Evolutionary conservation across 2,888 invertebrate genomes (phyloP).

Genomic region (Tipula helvola): DNA sequence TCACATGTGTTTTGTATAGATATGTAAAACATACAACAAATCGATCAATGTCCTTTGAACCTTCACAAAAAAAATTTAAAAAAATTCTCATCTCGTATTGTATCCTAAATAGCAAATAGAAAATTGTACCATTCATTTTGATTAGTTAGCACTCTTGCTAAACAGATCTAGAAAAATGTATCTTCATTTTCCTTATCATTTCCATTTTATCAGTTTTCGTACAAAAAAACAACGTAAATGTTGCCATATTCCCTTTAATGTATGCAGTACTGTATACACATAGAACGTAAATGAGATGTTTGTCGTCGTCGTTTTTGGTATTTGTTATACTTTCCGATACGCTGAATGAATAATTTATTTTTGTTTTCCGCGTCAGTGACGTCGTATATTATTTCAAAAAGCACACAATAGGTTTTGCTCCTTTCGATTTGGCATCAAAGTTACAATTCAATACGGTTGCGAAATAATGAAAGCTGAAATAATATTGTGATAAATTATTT

Average conservation of each 20-base stretch:
- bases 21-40: not conserved
- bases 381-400: not conserved
- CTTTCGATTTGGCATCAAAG: not conserved
- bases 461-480: not conserved
- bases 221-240: not conserved
- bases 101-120: not conserved
- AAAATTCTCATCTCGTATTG: not conserved
- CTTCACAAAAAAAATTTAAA: not conserved
- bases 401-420: not conserved
- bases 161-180: not conserved
- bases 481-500: not conserved
- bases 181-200: not conserved
- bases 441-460: not conserved
- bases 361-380: not conserved
- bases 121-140: not conserved
- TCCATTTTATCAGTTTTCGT: not conserved
- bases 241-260: not conserved
- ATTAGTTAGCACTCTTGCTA: not conserved
- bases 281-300: not conserved
- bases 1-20: not conserved
- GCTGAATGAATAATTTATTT: not conserved
- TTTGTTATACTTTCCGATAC: not conserved
- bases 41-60: conserved; percentile 4
- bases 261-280: not conserved
- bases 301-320: not conserved